Evolutionary conservation across 2,113 vertebrate genomes (phyloP), one percentile per base, ranked within the genome.

Genomic region (Daboia siamensis): DNA sequence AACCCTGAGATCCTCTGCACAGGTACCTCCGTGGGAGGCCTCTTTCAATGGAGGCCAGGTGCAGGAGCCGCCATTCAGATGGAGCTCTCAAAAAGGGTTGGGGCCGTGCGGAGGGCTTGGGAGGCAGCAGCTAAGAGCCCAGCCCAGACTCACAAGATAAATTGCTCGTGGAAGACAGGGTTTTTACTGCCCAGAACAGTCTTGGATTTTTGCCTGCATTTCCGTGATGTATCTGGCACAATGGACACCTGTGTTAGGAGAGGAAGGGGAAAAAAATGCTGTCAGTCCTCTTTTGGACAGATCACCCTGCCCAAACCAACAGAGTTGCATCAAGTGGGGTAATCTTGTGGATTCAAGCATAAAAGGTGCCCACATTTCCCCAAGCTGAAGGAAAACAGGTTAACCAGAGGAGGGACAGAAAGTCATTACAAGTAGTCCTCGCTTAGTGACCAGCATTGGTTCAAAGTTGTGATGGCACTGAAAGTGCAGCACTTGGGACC

Each of bases 141-240:
- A 9, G 24, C 15, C 55, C 87, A 23, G 91, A 97, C 98, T 98
- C 95, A 98, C 98, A 98, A 97, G 57, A 97, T 92, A 93, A 98
- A 98, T 87, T 94, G 96, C 95, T 98, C 97, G 0, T 97, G 97
- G 96, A 98, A 98, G 91, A 96, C 59, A 0, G 98, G 98, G 74
- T 97, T 96, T 93, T 96, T 97, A 96, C 94, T 97, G 94, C 94
- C 97, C 17, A 84, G 92, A 29, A 98, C 17, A 0, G 96, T 97
- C 96, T 96, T 97, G 0, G 98, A 98, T 94, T 97, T 97, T 3
- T 97, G 97, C 46, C 95, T 93, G 94, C 90, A 55, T 0, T 89
- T 95, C 85, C 93, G 95, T 59, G 92, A 94, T 20, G 94, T 51
- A 39, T 98, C 97, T 0, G 98, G 98, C 91, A 97, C 97, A 0